A percentile compares a stretch with the other conserved stretches of the same genome.
These are phyloP conservation scores for Zophobas morio DNA, from an alignment of 1,140 invertebrate species.

Conservation along the genomic window DNA sequence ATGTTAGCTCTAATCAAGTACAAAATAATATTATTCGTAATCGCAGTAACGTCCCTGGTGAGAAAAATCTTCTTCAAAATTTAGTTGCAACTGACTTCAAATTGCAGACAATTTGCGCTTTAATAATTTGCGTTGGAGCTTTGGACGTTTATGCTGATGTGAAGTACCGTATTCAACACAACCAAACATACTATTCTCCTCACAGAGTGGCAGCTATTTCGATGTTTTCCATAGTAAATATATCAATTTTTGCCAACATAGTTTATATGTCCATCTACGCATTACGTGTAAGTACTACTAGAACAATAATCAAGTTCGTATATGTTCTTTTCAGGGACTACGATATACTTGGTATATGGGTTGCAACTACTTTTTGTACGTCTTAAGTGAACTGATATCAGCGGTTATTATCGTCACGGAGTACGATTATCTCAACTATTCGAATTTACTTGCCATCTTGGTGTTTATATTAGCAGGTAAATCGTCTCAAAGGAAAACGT, in stretches of 20 bases:
- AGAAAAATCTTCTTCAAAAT: not conserved
- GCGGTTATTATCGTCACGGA: not conserved
- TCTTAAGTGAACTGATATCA: not conserved
- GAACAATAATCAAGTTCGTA: not conserved
- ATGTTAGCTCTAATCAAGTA: constrained; percentile 11
- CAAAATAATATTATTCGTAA: constrained; percentile 8
- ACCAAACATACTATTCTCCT: not conserved
- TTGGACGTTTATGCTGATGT: constrained; percentile 6
- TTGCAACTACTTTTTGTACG: constrained; percentile 22
- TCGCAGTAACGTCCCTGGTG: constrained; percentile 6
- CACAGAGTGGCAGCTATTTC: not conserved
- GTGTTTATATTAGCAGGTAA: not conserved
- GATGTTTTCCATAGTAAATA: not conserved
- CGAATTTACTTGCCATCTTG: not conserved
- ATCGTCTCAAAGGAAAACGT: not conserved
- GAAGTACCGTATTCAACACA: not conserved
- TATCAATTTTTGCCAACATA: constrained; percentile 10
- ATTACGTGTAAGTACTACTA: constrained; percentile 8
- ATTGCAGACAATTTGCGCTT: constrained; percentile 10
- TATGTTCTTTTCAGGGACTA: not conserved
- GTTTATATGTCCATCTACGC: constrained; percentile 1
- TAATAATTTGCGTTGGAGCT: constrained; percentile 8
- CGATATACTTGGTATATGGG: constrained; percentile 8
- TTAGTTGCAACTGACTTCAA: not conserved
- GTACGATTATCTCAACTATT: not conserved